Conservation (phyloP, 2,113 vertebrate species). For the Mus pahari region DNA sequence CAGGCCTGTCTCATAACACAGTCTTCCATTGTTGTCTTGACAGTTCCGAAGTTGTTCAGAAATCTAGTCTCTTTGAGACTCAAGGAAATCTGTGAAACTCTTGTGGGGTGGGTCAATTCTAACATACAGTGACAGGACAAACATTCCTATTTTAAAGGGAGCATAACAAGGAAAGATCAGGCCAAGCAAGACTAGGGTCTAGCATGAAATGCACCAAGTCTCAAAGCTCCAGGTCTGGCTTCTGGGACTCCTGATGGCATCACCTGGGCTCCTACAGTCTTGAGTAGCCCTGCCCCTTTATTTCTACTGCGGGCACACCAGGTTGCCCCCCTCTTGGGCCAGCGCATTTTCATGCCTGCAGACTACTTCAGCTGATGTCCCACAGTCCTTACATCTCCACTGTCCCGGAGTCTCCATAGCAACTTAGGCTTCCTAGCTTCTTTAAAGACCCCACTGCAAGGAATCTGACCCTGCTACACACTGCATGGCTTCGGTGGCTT, state of each 20-base stretch:
- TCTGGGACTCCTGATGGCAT: neutral
- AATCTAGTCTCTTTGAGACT: neutral
- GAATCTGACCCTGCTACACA: too few relatives aligned
- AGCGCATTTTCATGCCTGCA: neutral
- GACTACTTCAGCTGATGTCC: neutral
- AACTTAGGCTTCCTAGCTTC: neutral
- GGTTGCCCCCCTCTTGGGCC: too few relatives aligned
- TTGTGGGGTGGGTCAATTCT: neutral
- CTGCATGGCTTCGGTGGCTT: neutral
- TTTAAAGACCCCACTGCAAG: neutral
- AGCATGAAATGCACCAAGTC: neutral
- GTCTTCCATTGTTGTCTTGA: too few relatives aligned
- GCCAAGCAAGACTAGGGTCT: neutral
- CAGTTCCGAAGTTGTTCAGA: neutral
- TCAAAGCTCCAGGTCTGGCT: neutral
- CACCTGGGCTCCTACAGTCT: neutral
- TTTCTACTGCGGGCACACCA: neutral
- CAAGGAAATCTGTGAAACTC: neutral
- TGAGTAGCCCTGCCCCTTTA: neutral
- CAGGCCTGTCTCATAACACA: neutral
- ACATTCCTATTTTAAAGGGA: neutral
- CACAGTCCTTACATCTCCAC: neutral
- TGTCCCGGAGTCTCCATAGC: neutral
- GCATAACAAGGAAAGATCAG: neutral
- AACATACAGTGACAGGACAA: neutral